Evolutionary conservation across 2,113 vertebrate genomes (phyloP).

Genomic region (Cheilinus undulatus): DNA sequence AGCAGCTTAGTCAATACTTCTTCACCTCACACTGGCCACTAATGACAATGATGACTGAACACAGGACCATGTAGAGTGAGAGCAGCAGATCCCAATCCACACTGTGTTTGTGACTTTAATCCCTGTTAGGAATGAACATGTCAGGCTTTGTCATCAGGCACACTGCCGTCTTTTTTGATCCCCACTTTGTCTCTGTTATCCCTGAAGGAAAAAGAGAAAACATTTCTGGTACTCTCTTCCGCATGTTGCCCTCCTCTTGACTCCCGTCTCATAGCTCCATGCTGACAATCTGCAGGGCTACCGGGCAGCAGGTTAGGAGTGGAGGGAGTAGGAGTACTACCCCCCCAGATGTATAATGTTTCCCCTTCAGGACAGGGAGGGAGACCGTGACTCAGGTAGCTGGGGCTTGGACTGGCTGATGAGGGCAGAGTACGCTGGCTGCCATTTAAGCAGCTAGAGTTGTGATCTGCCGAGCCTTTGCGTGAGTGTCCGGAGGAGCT

Average conservation of each 20-base stretch:
- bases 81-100: constrained; percentile 22
- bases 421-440: constrained; percentile 91
- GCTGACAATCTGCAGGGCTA: constrained; percentile 72
- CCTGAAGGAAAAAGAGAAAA: constrained; percentile 72
- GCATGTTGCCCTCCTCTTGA: constrained; percentile 20
- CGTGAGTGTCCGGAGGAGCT: constrained; percentile 86
- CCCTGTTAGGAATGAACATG: constrained; percentile 21
- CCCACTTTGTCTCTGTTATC: constrained; percentile 57
- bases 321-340: constrained; percentile 51
- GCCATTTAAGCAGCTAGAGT: constrained; percentile 88
- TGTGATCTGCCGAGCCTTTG: constrained; percentile 88
- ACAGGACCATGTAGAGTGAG: constrained; percentile 45
- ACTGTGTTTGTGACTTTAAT: constrained; percentile 11
- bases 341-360: constrained; percentile 83
- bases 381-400: constrained; percentile 84
- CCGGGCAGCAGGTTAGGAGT: constrained; percentile 80
- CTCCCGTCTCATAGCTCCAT: constrained; percentile 35
- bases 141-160: constrained; percentile 67
- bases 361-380: constrained; percentile 85
- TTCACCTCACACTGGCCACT: constrained; percentile 55
- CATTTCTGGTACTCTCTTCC: constrained; percentile 23
- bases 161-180: constrained; percentile 31
- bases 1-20: constrained; percentile 62
- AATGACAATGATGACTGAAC: constrained; percentile 46
- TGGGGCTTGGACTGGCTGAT: constrained; percentile 81